Conservation (phyloP, 2,888 invertebrate genomes). For the Timandra comae region DNA sequence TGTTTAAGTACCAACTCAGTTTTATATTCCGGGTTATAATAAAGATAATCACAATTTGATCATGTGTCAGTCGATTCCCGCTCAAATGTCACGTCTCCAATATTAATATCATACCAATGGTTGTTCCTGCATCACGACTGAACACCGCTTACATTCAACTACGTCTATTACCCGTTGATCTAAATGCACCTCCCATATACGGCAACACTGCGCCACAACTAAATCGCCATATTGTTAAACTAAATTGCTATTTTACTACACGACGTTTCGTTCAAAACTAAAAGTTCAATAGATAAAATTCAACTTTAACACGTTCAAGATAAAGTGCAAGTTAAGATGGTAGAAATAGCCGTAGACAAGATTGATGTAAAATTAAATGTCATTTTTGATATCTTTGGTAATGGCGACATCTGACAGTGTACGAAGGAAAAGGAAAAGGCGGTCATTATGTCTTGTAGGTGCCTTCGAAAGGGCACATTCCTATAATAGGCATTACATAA, state of each 20-base stretch:
- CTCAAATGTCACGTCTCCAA: conserved; percentile 38
- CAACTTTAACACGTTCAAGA: no score
- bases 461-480: not conserved
- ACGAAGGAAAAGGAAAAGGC: conserved; percentile 27
- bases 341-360: conserved; percentile 1
- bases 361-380: conserved; percentile 47
- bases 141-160: conserved; percentile 17
- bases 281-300: no score
- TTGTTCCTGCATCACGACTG: conserved; percentile 26
- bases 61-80: conserved; percentile 26
- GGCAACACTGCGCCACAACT: conserved; percentile 57
- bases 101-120: conserved; percentile 48
- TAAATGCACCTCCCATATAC: conserved; percentile 61
- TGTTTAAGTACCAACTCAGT: no score
- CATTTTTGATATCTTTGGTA: conserved; percentile 43
- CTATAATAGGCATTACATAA: not conserved
- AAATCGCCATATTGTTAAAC: conserved; percentile 70
- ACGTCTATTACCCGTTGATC: conserved; percentile 51
- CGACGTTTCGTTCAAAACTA: conserved; percentile 40
- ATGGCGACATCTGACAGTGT: conserved; percentile 49
- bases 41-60: no score
- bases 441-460: conserved; percentile 12
- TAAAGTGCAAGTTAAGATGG: no score
- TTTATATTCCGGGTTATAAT: no score
- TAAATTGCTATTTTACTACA: conserved; percentile 71